Evolutionary conservation across 1,140 invertebrate genomes (phyloP).

Genomic region (Papilio polytes): DNA sequence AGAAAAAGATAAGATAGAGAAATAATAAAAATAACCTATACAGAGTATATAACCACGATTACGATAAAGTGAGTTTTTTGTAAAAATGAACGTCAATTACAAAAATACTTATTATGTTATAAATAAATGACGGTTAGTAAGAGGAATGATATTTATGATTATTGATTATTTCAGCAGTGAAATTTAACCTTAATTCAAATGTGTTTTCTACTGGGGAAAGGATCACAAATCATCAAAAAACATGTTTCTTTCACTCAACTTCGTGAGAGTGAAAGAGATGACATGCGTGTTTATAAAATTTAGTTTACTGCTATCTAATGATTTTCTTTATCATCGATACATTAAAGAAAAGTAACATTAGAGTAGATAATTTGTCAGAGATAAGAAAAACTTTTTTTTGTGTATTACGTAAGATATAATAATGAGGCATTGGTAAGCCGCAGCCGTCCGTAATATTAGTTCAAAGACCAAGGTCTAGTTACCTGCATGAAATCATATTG

Average conservation of each 20-base stretch:
- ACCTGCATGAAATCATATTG: neutral
- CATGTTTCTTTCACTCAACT: too few species aligned
- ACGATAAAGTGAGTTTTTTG: neutral
- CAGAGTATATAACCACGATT: neutral
- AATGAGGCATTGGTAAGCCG: constrained; percentile 9
- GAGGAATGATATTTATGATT: too few species aligned
- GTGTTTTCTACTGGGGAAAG: too few species aligned
- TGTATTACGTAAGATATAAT: neutral
- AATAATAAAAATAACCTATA: neutral
- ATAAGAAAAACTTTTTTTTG: constrained; percentile 2
- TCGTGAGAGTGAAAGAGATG: too few species aligned
- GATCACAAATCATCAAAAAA: too few species aligned
- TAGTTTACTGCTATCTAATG: neutral
- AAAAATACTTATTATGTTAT: neutral
- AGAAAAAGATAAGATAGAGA: constrained; percentile 1
- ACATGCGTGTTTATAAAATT: neutral
- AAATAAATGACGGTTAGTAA: neutral
- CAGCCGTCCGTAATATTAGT: constrained; percentile 4
- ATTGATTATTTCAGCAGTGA: too few species aligned
- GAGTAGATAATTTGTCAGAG: neutral
- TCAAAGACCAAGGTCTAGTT: constrained; percentile 16
- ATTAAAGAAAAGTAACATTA: constrained; percentile 1
- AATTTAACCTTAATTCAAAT: neutral
- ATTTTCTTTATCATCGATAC: neutral
- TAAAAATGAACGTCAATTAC: neutral